Evolutionary conservation across 2,888 invertebrate genomes (phyloP).

Genomic region (Plebejus melissa): DNA sequence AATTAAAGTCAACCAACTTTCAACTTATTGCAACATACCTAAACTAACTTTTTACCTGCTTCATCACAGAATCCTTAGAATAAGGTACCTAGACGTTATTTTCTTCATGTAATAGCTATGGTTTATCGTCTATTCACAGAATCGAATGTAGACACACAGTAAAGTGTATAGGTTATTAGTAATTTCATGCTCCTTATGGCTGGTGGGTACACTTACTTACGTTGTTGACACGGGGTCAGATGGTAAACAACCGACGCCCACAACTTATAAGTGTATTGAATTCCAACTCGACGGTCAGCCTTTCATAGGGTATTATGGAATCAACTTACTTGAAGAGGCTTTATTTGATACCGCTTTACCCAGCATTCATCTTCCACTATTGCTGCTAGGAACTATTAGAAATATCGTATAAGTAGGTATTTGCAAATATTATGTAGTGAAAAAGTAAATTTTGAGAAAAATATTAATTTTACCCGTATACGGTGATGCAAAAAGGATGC

Average conservation of each 20-base stretch:
- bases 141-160: background rate
- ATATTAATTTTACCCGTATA: too few species aligned
- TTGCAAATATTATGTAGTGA: background rate
- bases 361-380: background rate
- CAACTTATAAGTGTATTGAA: constrained; percentile 67
- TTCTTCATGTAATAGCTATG: too few species aligned
- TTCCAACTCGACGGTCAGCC: constrained; percentile 38
- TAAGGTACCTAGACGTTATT: too few species aligned
- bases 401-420: background rate
- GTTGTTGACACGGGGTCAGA: constrained; percentile 43
- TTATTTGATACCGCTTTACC: background rate
- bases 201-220: constrained; percentile 6
- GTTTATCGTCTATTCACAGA: background rate
- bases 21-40: too few species aligned
- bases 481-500: too few species aligned
- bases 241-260: constrained; percentile 62
- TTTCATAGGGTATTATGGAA: constrained; percentile 18
- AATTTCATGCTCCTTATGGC: constrained; percentile 19
- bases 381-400: background rate
- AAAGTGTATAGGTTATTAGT: constrained; percentile 21
- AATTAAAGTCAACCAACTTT: too few species aligned
- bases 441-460: too few species aligned
- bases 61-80: too few species aligned
- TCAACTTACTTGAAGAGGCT: constrained; percentile 17
- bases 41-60: too few species aligned